Percentiles rank a stretch among this genome's conserved stretches.
Evolutionary conservation across 2,888 invertebrate species (phyloP).

Genomic region (Zootermopsis nevadensis): DNA sequence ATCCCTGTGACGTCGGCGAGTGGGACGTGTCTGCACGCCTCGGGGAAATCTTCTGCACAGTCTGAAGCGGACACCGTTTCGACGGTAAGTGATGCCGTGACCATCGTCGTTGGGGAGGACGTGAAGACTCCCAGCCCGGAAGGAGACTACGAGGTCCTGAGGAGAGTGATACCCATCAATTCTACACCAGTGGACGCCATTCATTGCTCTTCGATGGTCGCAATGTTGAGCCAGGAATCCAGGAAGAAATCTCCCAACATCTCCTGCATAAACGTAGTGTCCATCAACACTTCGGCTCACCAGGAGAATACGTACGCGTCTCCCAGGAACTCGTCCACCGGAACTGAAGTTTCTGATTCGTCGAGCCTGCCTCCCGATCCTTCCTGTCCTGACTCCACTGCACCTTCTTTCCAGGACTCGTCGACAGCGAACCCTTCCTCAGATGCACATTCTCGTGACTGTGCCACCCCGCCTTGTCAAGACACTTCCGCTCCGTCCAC

Average conservation of each 20-base stretch:
- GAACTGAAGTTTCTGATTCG: background rate
- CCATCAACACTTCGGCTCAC: background rate
- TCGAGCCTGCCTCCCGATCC: background rate
- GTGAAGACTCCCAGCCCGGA: background rate
- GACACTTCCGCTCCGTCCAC: background rate
- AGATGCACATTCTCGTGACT: background rate
- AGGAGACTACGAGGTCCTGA: background rate
- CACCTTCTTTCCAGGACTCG: background rate
- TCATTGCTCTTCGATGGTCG: background rate
- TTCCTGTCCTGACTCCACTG: background rate
- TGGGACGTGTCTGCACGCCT: background rate
- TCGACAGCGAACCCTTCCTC: background rate
- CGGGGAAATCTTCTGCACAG: too few species aligned
- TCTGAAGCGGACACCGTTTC: background rate
- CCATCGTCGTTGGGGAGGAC: background rate
- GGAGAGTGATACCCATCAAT: background rate
- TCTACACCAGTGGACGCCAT: background rate
- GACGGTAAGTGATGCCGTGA: background rate
- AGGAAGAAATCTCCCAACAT: slow-evolving; percentile 34
- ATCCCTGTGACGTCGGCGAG: background rate
- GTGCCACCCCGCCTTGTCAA: background rate
- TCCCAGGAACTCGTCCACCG: background rate
- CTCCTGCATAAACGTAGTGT: slow-evolving; percentile 16
- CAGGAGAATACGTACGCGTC: background rate
- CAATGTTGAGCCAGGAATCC: background rate